Base-by-base conservation (phyloP, 1,140 invertebrate species). In the Planococcus citri region DNA sequence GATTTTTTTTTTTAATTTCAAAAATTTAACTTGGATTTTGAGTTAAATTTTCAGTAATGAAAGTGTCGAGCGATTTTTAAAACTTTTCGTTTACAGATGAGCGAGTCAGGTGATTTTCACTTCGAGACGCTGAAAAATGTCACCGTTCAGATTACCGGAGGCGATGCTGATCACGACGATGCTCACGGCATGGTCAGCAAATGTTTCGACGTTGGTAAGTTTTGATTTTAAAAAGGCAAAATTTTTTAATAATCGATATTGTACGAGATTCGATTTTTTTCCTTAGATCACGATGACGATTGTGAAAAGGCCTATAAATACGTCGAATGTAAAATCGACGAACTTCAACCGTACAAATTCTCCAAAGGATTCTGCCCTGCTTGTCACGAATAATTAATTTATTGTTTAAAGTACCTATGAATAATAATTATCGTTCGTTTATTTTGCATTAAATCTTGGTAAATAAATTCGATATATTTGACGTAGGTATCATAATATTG, bases 141-240 rank as follows among this genome's bases (percentile, higher is more conserved):
- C 22, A 64, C 60, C 1, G 60, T 64, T 1, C 9, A 9, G 20
- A 64, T 64, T 21, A 64, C 60, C 60, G 60, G 60, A 24, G 60
- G 60, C 17, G 60, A 64, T 2, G 60, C 60, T 14, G 4, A 2
- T 27, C 60, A 64, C 60, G 60, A 64, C 17, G 60, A 64, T 64
- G 60, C 60, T 20, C 60, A 64, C 17, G 22, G 1, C 20, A 64
- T 64, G 60, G 60, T 64, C 60, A 64, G 22, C 22, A 64, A 64
- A 12, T 64, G 60, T 21, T 25, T 64, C 60, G 60, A 64, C 20
- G 60, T 64, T 3, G 60, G 60, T 64, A 10, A 64, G 60, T 64
- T 20, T n/a, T n/a, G n/a, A 22, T 20, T 22, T 60, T 60, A 22
- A n/a, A n/a, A n/a, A n/a, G n/a, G 37, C 9, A 10, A 41, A 9